A percentile compares a stretch with the other conserved stretches of the same genome.
phyloP scores from a whole-genome alignment of 2,113 vertebrate species.

The Phalacrocorax carbo region DNA sequence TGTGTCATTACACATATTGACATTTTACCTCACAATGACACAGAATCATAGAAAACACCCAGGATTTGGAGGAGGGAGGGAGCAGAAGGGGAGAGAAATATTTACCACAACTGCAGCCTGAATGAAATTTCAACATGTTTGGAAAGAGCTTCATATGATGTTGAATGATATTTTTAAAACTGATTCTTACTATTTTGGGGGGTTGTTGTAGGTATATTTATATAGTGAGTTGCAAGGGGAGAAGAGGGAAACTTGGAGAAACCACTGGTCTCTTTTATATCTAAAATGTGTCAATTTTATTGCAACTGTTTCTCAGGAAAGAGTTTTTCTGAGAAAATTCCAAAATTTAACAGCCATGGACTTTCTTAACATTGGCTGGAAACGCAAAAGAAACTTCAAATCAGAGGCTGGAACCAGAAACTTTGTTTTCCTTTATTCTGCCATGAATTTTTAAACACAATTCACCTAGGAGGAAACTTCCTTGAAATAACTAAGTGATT shows the following conservation, averaged over 20 bases:
- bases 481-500: not conserved
- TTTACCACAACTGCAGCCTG: conserved; percentile 32
- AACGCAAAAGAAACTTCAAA: not conserved
- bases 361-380: not conserved
- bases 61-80: conserved; percentile 45
- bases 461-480: not conserved
- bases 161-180: conserved; percentile 12
- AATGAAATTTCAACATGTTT: conserved; percentile 23
- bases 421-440: not conserved
- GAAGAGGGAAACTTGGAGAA: not conserved
- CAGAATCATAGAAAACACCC: conserved; percentile 63
- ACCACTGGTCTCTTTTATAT: not conserved
- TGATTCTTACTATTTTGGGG: not conserved
- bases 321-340: not conserved
- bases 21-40: conserved; percentile 71
- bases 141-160: conserved; percentile 2
- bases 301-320: not conserved
- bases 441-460: not conserved
- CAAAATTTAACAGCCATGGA: not conserved
- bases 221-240: not conserved
- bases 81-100: conserved; percentile 51
- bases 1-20: conserved; percentile 72
- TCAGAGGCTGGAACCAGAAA: not conserved
- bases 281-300: not conserved
- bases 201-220: not conserved